A percentile compares a stretch with the other conserved stretches of the same genome.
Evolutionary conservation across 1,140 invertebrate genomes (phyloP).

Genomic region (Euborellia annulipes): DNA sequence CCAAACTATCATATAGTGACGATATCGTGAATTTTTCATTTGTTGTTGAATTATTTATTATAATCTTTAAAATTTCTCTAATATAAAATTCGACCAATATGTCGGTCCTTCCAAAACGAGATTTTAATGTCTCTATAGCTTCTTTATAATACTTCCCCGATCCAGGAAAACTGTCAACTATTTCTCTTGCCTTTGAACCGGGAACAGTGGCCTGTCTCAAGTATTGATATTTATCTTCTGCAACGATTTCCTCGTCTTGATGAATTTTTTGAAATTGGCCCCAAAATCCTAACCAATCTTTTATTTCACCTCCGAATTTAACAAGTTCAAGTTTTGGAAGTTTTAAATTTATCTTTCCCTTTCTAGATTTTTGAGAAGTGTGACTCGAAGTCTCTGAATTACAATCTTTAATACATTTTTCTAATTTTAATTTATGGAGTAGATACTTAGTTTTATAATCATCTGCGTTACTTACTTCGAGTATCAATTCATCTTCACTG

Average conservation of each 20-base stretch:
- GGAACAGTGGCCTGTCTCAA: slow-evolving; percentile 13
- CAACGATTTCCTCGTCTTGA: slow-evolving; percentile 18
- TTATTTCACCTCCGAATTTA: slow-evolving; percentile 22
- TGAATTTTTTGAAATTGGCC: slow-evolving; percentile 23
- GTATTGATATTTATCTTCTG: slow-evolving; percentile 20
- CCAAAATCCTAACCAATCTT: slow-evolving; percentile 26
- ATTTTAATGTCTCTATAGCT: slow-evolving; percentile 18
- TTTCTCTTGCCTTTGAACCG: slow-evolving; percentile 12
- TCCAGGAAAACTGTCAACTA: slow-evolving; percentile 19
- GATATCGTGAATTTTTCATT: slow-evolving; percentile 8
- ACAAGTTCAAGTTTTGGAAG: slow-evolving; percentile 20
- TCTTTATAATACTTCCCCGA: slow-evolving; percentile 19
- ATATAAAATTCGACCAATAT: slow-evolving; percentile 22
- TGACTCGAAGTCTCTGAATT: too few relatives aligned
- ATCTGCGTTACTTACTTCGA: too few relatives aligned
- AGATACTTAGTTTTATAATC: too few relatives aligned
- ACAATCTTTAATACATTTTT: too few relatives aligned
- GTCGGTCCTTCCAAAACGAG: slow-evolving; percentile 20
- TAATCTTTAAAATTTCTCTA: slow-evolving; percentile 19
- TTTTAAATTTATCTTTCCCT: slow-evolving; percentile 8
- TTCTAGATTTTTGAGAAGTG: too few relatives aligned
- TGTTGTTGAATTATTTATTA: not conserved
- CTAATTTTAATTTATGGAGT: too few relatives aligned
- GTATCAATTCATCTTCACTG: too few relatives aligned
- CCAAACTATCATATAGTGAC: slow-evolving; percentile 14